Base-by-base conservation (phyloP, 2,797 vertebrate genomes). In the Heterohyrax brucei region DNA sequence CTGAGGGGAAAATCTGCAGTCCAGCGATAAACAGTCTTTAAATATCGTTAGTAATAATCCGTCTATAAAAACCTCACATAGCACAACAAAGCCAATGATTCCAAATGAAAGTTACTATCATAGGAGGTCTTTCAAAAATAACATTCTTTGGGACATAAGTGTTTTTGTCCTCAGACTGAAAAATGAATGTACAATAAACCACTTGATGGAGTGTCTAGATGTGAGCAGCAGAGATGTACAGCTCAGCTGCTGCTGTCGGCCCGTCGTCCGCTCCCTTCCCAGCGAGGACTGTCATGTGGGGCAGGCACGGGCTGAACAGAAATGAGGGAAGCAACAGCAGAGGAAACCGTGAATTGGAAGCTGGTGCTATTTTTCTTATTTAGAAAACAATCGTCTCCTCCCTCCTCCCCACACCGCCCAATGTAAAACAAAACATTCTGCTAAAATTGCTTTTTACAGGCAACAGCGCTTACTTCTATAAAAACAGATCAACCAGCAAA, bases 201-300 rank as follows among this genome's bases (percentile, higher is more conserved):
- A 79, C 75, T 44, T 5, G 3, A 28, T 16, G 21, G 0, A 50
- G 61, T 50, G 26, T 62, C 44, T 70, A 50, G 33, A 44, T 91
- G 53, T 68, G 81, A 93, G 64, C 3, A n/a, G 46, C 48, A 33
- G 10, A 18, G 53, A 86, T 68, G 78, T 39, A 44, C 48, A 22
- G 30, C 12, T 87, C 76, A 66, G 46, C 16, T 39, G 56, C 24
- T 19, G 46, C 46, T 16, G 28, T 22, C 68, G 24, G 7, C 28
- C 59, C 3, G 46, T 87, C 62, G 66, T 79, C 22, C 26, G 3
- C 18, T 19, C 10, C 68, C 68, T 18, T 28, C 28, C 26, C n/a
- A 30, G 22, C 56, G 46, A 82, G 87, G 28, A 56, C 56, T 48
- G 3, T 44, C n/a, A 0, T 0, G 3, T 28, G 0, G 0, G 2